phyloP scores from a whole-genome alignment of 35 echinoderm and acorn worm genomes.

The Diadema setosum region DNA sequence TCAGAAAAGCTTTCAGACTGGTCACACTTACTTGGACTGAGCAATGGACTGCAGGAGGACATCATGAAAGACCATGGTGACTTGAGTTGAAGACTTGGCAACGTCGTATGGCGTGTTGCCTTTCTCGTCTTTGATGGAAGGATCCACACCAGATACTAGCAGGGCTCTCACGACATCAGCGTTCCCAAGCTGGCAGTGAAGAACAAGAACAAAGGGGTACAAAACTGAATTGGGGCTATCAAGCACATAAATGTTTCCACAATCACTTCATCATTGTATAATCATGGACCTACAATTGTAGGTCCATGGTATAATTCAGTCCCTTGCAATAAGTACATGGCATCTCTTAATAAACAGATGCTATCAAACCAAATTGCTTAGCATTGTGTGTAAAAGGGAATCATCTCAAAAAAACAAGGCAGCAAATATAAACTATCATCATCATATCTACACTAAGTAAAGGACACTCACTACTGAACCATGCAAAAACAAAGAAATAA shows the following conservation, averaged over 20 bases:
- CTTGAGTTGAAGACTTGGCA: conserved; percentile 46
- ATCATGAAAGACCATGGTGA: conserved; percentile 78
- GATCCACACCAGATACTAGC: conserved; percentile 78
- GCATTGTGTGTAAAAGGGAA: too few species aligned
- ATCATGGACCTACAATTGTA: not conserved
- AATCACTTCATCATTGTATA: not conserved
- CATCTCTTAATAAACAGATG: not conserved
- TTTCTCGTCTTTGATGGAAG: conserved; percentile 69
- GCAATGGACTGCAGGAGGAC: conserved; percentile 77
- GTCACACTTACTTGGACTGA: conserved; percentile 94
- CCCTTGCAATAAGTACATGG: not conserved
- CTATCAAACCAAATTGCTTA: not conserved
- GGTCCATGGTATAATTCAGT: not conserved
- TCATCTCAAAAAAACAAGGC: too few species aligned
- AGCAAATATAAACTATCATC: too few species aligned
- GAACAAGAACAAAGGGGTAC: not conserved
- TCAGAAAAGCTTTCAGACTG: too few species aligned
- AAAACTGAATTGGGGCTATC: not conserved
- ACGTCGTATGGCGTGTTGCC: conserved; percentile 55
- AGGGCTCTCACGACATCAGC: conserved; percentile 86
- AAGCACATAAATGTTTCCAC: not conserved
- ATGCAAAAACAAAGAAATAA: too few species aligned
- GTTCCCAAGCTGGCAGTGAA: conserved; percentile 60
- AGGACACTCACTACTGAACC: too few species aligned
- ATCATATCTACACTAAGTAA: too few species aligned